These are phyloP conservation scores for Nymphalis io DNA, from an alignment of 1,140 invertebrate genomes.

Conservation along the genomic window DNA sequence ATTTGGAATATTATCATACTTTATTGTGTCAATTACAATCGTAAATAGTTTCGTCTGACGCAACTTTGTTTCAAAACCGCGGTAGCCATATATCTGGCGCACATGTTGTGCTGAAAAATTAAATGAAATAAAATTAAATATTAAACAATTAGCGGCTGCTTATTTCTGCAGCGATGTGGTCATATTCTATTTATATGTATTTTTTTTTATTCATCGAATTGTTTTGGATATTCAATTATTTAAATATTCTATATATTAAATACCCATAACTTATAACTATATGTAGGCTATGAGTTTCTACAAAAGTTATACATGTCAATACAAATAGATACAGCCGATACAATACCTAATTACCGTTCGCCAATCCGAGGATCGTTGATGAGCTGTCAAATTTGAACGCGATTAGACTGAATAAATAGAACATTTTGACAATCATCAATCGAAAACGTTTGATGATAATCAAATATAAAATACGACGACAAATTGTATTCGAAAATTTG, in stretches of 20 bases:
- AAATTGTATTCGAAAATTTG: too few species aligned
- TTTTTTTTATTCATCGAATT: background rate
- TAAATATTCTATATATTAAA: too few species aligned
- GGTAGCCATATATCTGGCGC: constrained; percentile 31
- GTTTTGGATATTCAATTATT: background rate
- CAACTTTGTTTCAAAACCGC: constrained; percentile 33
- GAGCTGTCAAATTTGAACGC: background rate
- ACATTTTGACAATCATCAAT: background rate
- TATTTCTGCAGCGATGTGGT: constrained; percentile 19
- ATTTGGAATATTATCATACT: constrained; percentile 63
- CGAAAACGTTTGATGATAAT: background rate
- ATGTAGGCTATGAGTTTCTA: too few species aligned
- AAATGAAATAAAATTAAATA: constrained; percentile 35
- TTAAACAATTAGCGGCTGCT: constrained; percentile 30
- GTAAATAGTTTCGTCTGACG: constrained; percentile 42
- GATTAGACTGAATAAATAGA: background rate
- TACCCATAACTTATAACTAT: too few species aligned
- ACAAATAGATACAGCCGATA: too few species aligned
- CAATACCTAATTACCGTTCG: too few species aligned
- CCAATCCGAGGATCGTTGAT: too few species aligned
- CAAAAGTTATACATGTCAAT: too few species aligned
- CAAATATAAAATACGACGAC: too few species aligned
- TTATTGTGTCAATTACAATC: constrained; percentile 61
- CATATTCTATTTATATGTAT: background rate
- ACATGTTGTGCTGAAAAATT: constrained; percentile 34